These are phyloP conservation scores for Sciurus vulgaris DNA, from an alignment of 2,797 vertebrate species.

Conservation along the genomic window DNA sequence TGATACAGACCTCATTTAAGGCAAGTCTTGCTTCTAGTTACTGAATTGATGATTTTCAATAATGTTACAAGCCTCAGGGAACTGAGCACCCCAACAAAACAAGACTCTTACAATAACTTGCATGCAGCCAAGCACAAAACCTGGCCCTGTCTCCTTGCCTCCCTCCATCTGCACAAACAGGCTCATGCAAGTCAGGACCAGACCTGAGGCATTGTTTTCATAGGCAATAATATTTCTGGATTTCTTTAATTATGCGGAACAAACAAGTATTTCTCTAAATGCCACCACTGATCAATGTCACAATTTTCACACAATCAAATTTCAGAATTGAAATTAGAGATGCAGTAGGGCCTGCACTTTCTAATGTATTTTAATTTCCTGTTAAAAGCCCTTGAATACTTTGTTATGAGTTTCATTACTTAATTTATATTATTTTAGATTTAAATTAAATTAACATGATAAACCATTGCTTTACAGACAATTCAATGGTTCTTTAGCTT, in stretches of 20 bases:
- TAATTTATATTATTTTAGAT: conserved; percentile 29
- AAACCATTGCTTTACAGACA: conserved; percentile 30
- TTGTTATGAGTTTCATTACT: background rate
- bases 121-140: rapidly evolving
- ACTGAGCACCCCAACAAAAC: background rate
- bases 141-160: background rate
- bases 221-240: background rate
- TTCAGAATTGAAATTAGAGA: background rate
- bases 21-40: background rate
- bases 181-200: too few relatives aligned
- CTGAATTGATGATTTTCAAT: conserved; percentile 31
- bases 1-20: background rate
- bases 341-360: background rate
- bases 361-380: background rate
- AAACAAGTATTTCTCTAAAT: background rate
- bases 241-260: background rate
- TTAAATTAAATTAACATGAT: conserved; percentile 10
- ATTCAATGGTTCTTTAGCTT: background rate
- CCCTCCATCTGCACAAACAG: background rate
- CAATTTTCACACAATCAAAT: background rate
- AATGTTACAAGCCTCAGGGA: background rate
- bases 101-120: background rate
- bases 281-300: background rate
- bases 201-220: background rate
- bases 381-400: background rate